Evolutionary conservation across 64 coral and sea anemone genomes (phyloP).

Genomic region (Hydrozoanthus tunicans): DNA sequence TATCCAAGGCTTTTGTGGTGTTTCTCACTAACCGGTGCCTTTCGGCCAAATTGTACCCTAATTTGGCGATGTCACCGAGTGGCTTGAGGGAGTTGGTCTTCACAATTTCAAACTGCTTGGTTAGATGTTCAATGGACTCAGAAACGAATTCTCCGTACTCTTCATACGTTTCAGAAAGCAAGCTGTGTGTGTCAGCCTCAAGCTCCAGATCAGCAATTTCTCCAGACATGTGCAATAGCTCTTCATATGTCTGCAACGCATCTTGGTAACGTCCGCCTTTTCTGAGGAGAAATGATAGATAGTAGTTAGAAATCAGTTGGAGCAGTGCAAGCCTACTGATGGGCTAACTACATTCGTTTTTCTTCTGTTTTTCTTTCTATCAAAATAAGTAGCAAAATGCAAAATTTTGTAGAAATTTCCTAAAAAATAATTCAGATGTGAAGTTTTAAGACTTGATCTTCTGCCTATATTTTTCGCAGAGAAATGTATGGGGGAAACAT

Average conservation of each 20-base stretch:
- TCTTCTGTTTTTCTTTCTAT: too few species aligned
- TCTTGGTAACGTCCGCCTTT: constrained; percentile 27
- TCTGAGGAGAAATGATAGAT: not conserved
- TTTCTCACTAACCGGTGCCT: not conserved
- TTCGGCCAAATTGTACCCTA: constrained; percentile 20
- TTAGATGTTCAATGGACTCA: constrained; percentile 21
- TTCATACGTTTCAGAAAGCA: constrained; percentile 44
- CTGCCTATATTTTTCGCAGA: too few species aligned
- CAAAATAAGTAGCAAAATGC: too few species aligned
- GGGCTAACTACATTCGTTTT: too few species aligned
- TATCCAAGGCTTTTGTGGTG: constrained; percentile 6
- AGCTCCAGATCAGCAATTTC: constrained; percentile 23
- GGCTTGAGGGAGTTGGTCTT: constrained; percentile 24
- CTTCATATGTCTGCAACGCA: constrained; percentile 11
- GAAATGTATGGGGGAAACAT: too few species aligned
- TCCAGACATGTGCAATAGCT: constrained; percentile 22
- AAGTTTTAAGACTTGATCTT: too few species aligned
- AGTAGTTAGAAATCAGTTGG: too few species aligned
- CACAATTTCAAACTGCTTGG: constrained; percentile 14
- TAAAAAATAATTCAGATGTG: too few species aligned
- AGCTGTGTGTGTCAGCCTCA: constrained; percentile 14
- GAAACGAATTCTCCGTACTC: constrained; percentile 41
- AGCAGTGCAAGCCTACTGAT: too few species aligned
- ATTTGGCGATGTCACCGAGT: not conserved
- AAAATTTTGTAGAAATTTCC: too few species aligned